phyloP scores from a whole-genome alignment of 1,140 invertebrate species.

The Ctenoplectra terminalis region DNA sequence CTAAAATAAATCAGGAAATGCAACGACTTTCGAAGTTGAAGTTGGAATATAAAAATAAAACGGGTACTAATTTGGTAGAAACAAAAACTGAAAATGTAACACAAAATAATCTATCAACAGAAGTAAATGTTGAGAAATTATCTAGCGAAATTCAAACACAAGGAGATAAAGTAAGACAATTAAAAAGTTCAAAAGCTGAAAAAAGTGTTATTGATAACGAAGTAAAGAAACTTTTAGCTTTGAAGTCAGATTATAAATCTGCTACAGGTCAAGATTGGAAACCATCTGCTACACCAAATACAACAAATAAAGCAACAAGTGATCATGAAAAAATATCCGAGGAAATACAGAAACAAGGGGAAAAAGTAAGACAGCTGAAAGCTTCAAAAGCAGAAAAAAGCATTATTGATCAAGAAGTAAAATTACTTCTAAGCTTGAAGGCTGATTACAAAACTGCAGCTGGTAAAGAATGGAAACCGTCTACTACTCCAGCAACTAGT shows the following conservation, averaged over 20 bases:
- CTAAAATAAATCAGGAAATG: conserved; percentile 31
- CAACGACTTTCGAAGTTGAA: conserved; percentile 86
- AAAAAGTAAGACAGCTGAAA: conserved; percentile 89
- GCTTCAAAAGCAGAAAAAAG: conserved; percentile 76
- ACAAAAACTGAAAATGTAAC: neutral
- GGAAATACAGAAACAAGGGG: conserved; percentile 83
- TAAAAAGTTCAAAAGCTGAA: conserved; percentile 84
- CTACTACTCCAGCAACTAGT: neutral
- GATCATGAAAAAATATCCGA: conserved; percentile 3
- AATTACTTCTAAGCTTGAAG: conserved; percentile 88
- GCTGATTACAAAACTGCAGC: conserved; percentile 89
- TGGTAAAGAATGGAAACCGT: conserved; percentile 18
- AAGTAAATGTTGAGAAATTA: neutral
- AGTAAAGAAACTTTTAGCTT: conserved; percentile 86
- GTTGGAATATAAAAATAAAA: conserved; percentile 83
- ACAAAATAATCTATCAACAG: neutral
- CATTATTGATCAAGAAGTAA: conserved; percentile 53
- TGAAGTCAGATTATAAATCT: conserved; percentile 90
- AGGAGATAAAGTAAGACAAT: conserved; percentile 88
- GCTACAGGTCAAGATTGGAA: conserved; percentile 87
- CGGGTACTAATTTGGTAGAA: conserved; percentile 71
- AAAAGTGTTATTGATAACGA: conserved; percentile 85
- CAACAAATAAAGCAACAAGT: conserved; percentile 13
- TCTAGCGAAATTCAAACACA: conserved; percentile 76
- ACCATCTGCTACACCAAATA: conserved; percentile 73